Evolutionary conservation across 23 tunicate species (phyloP), one percentile per base, ranked within the genome.

Genomic region (Trididemnum clinides): DNA sequence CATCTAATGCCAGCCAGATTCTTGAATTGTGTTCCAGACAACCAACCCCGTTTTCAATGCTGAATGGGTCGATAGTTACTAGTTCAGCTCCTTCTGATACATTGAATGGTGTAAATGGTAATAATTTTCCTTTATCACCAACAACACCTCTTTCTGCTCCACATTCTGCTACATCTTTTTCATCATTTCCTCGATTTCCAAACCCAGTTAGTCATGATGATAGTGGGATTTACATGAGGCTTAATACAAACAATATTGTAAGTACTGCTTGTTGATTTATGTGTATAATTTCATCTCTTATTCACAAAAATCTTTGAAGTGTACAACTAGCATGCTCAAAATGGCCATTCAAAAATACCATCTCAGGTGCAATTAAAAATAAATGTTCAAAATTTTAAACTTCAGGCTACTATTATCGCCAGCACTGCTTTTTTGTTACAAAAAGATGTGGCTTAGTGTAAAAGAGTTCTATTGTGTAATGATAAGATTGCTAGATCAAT

Each of bases 151-250:
- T 62, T 4, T 23, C 75, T 29, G 7, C 75, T 28, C 25, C 75
- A 28, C 75, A 66, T 29, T 28, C 12, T 31, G 7, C 75, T 5
- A 23, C 75, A 29, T 28, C 75, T 10, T 66, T 31, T 66, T 66
- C 75, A 3, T 10, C 19, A 15, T 66, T 66, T 5, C 75, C 75
- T 28, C 75, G 75, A 3, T 66, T 66, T 66, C 75, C 75, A 4
- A 36, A 30, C 31, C 75, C 75, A 3, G 6, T 6, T 3, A 66
- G 6, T 29, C 2, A 29, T 3, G 75, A 66, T 29, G 37, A 66
- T 4, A n/a, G 5, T 3, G 10, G 37, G 7, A 29, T 66, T n/a
- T 6, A 66, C 4, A 19, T n/a, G 4, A 21, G 27, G 6, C 36
- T 66, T 23, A 32, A 66, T 5, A 29, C 36, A 4, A 28, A 36